These are phyloP conservation scores for Epizoanthus fatuus DNA, from an alignment of 92 coral and sea anemone genomes.

Conservation along the genomic window DNA sequence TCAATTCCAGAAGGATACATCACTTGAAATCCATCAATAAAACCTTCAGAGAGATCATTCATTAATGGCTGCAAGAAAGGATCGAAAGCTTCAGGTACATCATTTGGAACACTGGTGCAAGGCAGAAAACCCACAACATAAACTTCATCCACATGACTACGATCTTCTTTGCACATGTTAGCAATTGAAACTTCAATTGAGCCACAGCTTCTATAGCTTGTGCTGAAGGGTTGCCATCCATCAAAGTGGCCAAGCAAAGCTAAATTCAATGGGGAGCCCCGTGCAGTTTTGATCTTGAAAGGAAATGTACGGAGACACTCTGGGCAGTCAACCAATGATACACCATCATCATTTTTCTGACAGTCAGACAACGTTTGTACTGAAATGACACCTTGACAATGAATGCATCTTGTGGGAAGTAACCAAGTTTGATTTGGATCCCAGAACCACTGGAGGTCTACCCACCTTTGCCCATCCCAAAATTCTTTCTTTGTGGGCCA, in stretches of 20 bases:
- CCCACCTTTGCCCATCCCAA: conserved; percentile 78
- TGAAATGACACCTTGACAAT: conserved; percentile 63
- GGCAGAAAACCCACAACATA: conserved; percentile 77
- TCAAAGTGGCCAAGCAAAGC: conserved; percentile 80
- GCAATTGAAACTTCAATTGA: conserved; percentile 69
- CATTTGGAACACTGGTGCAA: conserved; percentile 49
- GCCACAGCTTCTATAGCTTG: conserved; percentile 66
- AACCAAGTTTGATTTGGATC: conserved; percentile 64
- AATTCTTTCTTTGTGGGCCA: conserved; percentile 57
- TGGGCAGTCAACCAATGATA: conserved; percentile 38
- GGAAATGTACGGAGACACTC: conserved; percentile 21
- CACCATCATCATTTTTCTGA: conserved; percentile 12
- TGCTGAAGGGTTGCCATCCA: conserved; percentile 55
- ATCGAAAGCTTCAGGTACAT: conserved; percentile 61
- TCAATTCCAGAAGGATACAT: conserved; percentile 34
- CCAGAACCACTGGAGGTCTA: conserved; percentile 76
- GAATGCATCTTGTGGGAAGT: conserved; percentile 57
- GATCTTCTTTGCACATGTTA: conserved; percentile 62
- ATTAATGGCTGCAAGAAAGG: conserved; percentile 75
- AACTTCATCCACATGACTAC: conserved; percentile 65
- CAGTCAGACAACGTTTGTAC: conserved; percentile 36
- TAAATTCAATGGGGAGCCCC: conserved; percentile 44
- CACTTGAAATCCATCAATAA: conserved; percentile 76
- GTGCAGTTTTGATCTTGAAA: conserved; percentile 4
- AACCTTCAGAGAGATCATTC: conserved; percentile 61